These are phyloP conservation scores for Leptodirus hochenwartii DNA, from an alignment of 2,888 invertebrate genomes.

Conservation along the genomic window DNA sequence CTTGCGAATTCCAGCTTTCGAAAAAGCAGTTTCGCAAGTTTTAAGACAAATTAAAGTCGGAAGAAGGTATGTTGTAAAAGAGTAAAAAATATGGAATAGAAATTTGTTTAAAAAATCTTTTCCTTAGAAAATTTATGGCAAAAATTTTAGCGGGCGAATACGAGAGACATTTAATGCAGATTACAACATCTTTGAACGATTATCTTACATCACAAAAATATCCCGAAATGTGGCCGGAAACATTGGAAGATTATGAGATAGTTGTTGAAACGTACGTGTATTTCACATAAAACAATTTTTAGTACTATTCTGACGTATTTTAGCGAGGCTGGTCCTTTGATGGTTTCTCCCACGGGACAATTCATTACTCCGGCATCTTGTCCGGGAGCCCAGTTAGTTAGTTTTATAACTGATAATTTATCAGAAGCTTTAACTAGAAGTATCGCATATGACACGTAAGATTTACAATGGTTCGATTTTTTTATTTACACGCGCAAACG, in stretches of 20 bases:
- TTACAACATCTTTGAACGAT: slow-evolving; percentile 74
- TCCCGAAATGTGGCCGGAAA: slow-evolving; percentile 53
- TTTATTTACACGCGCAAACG: background rate
- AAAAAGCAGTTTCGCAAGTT: slow-evolving; percentile 67
- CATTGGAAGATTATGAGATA: slow-evolving; percentile 57
- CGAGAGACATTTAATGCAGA: slow-evolving; percentile 61
- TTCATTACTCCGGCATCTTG: slow-evolving; percentile 84
- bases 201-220: slow-evolving; percentile 45
- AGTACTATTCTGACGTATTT: too few relatives aligned
- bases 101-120: slow-evolving; percentile 5
- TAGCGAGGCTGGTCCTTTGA: slow-evolving; percentile 84
- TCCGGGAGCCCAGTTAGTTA: slow-evolving; percentile 69
- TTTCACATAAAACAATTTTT: slow-evolving; percentile 3
- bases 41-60: slow-evolving; percentile 69
- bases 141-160: slow-evolving; percentile 76
- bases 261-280: slow-evolving; percentile 72
- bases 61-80: slow-evolving; percentile 37
- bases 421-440: slow-evolving; percentile 41
- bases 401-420: slow-evolving; percentile 63
- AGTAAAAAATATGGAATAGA: slow-evolving; percentile 17
- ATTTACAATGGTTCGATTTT: too few relatives aligned
- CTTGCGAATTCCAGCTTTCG: slow-evolving; percentile 61
- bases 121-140: slow-evolving; percentile 71
- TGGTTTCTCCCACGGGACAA: slow-evolving; percentile 87
- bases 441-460: background rate